Conservation (phyloP, 2,797 vertebrate genomes). For the Rhinophrynus dorsalis region DNA sequence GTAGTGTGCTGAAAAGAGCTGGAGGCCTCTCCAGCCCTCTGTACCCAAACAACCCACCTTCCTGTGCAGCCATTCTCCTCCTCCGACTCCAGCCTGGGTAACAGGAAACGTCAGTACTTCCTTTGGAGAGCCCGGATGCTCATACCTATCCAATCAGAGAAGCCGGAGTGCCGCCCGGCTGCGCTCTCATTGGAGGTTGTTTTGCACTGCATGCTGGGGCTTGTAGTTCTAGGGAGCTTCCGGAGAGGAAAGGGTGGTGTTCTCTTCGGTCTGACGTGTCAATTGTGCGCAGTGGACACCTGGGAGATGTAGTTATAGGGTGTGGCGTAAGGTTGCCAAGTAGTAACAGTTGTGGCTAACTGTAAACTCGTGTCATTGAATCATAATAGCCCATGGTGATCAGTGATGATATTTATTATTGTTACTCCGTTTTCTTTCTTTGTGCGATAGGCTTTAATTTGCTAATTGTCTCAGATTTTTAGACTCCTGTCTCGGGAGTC, state of each 20-base stretch:
- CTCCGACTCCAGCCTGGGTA: constrained; percentile 62
- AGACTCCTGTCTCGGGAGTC: no score
- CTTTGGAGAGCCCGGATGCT: constrained; percentile 51
- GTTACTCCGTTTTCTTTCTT: no score
- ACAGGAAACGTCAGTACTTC: constrained; percentile 32
- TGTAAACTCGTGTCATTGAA: no score
- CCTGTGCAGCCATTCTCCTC: constrained; percentile 73
- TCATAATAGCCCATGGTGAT: no score
- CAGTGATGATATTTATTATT: no score
- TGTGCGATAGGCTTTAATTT: no score
- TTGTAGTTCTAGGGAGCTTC: constrained; percentile 55
- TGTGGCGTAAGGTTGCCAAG: rapidly evolving
- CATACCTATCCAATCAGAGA: constrained; percentile 54
- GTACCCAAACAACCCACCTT: constrained; percentile 67
- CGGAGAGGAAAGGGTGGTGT: not conserved
- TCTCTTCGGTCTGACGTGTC: constrained; percentile 23
- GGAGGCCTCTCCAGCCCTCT: not conserved
- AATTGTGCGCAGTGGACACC: rapidly evolving
- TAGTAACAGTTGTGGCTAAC: no score
- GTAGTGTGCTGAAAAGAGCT: no score
- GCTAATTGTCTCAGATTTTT: no score
- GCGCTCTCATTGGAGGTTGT: rapidly evolving
- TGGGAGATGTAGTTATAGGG: not conserved
- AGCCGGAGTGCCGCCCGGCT: constrained; percentile 12
- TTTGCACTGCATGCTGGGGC: constrained; percentile 42